phyloP scores from a whole-genome alignment of 2,113 vertebrate species.

The Tretioscincus oriximinensis region DNA sequence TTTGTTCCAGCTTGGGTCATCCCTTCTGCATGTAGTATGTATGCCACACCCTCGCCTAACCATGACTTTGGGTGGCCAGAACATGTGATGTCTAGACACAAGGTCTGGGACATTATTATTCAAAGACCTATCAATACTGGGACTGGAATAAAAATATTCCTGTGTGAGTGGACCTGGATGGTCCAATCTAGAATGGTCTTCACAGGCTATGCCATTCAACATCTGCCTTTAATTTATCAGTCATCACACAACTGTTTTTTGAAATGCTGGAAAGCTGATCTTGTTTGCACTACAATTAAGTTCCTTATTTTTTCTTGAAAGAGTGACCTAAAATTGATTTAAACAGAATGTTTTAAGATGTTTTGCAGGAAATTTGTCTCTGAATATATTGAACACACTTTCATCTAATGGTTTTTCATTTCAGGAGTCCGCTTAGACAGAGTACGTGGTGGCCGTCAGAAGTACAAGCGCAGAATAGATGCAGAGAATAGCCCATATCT shows the following conservation, averaged over 20 bases:
- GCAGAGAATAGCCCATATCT: slow-evolving; percentile 98
- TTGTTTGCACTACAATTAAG: neutral
- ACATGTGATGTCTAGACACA: no score
- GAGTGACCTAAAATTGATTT: slow-evolving; percentile 32
- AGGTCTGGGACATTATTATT: no score
- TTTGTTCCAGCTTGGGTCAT: no score
- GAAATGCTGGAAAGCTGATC: neutral
- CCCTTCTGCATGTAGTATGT: no score
- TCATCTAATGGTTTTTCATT: slow-evolving; percentile 59
- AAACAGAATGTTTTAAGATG: neutral
- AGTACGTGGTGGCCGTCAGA: slow-evolving; percentile 97
- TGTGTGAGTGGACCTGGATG: no score
- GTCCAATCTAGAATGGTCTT: no score
- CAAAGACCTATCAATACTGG: no score
- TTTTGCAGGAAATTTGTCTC: slow-evolving; percentile 2
- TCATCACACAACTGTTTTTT: neutral
- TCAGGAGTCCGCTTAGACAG: slow-evolving; percentile 96
- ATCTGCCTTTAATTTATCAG: no score
- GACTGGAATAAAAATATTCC: no score
- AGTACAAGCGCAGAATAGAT: slow-evolving; percentile 99
- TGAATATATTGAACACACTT: slow-evolving; percentile 37
- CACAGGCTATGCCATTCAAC: no score
- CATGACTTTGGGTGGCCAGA: no score
- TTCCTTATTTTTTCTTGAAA: slow-evolving; percentile 44
- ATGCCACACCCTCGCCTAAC: no score